phyloP scores from a whole-genome alignment of 2,888 invertebrate species.

The Dinocampus coccinellae region DNA sequence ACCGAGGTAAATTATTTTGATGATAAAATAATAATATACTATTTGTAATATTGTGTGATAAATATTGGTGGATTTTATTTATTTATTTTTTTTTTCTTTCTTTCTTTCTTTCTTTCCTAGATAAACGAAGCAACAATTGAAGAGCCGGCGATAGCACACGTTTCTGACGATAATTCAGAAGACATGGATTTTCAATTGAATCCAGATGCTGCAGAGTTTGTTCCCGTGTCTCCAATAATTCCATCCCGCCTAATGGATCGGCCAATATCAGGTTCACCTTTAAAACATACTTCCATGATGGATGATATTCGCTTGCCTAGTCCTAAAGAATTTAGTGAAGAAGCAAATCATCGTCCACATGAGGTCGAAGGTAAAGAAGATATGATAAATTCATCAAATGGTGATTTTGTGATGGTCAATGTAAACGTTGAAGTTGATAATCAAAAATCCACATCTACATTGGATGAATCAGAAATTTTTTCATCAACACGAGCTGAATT shows the following conservation, averaged over 20 bases:
- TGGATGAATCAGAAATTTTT: slow-evolving; percentile 70
- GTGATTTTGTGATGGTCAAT: slow-evolving; percentile 45
- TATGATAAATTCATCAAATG: slow-evolving; percentile 23
- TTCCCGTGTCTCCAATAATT: slow-evolving; percentile 74
- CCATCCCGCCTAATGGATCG: slow-evolving; percentile 64
- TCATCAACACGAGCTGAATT: slow-evolving; percentile 71
- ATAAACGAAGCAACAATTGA: slow-evolving; percentile 24
- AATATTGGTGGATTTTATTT: slow-evolving; percentile 2
- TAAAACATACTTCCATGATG: slow-evolving; percentile 75
- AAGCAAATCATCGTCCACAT: slow-evolving; percentile 75
- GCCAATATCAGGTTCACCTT: slow-evolving; percentile 75
- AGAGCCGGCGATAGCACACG: not conserved
- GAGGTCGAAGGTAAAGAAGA: slow-evolving; percentile 67
- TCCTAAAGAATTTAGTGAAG: slow-evolving; percentile 76
- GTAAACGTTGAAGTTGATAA: not conserved
- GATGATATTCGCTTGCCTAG: slow-evolving; percentile 74
- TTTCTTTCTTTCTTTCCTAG: too few relatives aligned
- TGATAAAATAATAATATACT: not conserved
- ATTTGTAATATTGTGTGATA: not conserved
- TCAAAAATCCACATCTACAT: slow-evolving; percentile 53
- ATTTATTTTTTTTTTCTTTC: slow-evolving; percentile 8
- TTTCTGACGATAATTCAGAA: slow-evolving; percentile 62
- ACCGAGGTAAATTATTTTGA: slow-evolving; percentile 51
- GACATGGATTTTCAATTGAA: slow-evolving; percentile 84
- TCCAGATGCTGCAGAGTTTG: slow-evolving; percentile 88